phyloP scores from a whole-genome alignment of 1,140 invertebrate genomes.

The Aphidius gifuensis region DNA sequence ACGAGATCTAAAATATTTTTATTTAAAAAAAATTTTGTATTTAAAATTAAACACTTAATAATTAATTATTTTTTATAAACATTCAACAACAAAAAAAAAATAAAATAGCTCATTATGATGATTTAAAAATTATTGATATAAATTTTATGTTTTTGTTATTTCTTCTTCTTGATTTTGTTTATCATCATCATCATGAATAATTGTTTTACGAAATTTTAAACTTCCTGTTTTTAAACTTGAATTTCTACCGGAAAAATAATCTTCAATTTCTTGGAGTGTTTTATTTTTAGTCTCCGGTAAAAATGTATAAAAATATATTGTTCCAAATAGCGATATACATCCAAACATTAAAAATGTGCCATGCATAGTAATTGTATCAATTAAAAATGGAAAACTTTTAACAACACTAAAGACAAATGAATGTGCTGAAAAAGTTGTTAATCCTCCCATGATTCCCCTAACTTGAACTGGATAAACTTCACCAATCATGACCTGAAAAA shows the following conservation, averaged over 20 bases:
- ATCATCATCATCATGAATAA: no score
- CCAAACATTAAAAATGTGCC: slow-evolving; percentile 67
- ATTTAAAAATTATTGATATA: no score
- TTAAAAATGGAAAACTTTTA: slow-evolving; percentile 64
- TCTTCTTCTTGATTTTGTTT: no score
- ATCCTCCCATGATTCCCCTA: slow-evolving; percentile 64
- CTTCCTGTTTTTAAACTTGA: slow-evolving; percentile 44
- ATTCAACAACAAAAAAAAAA: no score
- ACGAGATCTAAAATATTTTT: no score
- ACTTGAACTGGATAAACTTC: slow-evolving; percentile 67
- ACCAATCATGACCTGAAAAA: slow-evolving; percentile 59
- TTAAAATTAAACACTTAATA: no score
- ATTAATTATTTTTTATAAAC: no score
- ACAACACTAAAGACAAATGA: slow-evolving; percentile 66
- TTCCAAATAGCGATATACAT: slow-evolving; percentile 59
- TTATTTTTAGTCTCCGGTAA: slow-evolving; percentile 81
- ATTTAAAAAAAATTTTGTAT: no score
- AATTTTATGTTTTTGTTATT: no score
- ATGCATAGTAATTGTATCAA: slow-evolving; percentile 54
- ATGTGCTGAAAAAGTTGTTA: slow-evolving; percentile 66
- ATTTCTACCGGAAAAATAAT: slow-evolving; percentile 62
- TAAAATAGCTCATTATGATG: no score
- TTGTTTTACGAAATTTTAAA: no score
- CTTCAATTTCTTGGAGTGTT: slow-evolving; percentile 74
- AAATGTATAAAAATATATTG: slow-evolving; percentile 60